These are phyloP conservation scores for Nebria brevicollis DNA, from an alignment of 2,888 invertebrate species.

Conservation along the genomic window DNA sequence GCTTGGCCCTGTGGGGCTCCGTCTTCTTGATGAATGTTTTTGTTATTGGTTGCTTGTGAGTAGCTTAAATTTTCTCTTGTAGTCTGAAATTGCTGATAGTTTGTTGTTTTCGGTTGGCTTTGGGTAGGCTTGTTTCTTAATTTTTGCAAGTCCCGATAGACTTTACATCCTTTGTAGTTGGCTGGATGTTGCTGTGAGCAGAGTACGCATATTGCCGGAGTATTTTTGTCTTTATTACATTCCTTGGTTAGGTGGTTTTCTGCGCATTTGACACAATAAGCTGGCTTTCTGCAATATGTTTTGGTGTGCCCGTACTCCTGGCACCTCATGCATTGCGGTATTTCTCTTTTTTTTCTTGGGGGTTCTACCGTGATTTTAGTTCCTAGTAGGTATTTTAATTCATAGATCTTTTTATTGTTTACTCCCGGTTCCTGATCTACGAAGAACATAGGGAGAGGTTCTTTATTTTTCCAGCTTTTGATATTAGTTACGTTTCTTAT, in stretches of 20 bases:
- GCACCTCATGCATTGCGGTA: conserved; percentile 44
- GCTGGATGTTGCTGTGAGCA: conserved; percentile 45
- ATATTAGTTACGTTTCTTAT: conserved; percentile 25
- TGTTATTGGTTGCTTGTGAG: background rate
- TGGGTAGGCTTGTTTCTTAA: no score
- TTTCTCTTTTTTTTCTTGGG: conserved; percentile 40
- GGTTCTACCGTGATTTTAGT: conserved; percentile 41
- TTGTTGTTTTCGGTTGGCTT: no score
- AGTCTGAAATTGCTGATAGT: no score
- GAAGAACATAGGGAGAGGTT: conserved; percentile 27
- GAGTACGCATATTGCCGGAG: conserved; percentile 30
- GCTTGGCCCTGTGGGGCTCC: no score
- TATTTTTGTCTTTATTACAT: conserved; percentile 35
- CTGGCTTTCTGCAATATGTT: conserved; percentile 46
- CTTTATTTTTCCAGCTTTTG: conserved; percentile 15
- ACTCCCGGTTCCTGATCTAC: conserved; percentile 40
- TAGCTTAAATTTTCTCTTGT: no score
- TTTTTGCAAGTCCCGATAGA: no score
- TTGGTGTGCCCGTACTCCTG: conserved; percentile 49
- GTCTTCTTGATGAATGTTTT: background rate
- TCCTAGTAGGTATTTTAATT: conserved; percentile 11
- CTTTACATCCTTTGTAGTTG: conserved; percentile 40
- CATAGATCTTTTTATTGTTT: conserved; percentile 28
- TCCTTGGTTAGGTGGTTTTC: conserved; percentile 42
- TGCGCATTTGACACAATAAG: conserved; percentile 49